These are phyloP conservation scores for Euphysa ruthae DNA, from an alignment of 30 jellyfish, hydroid and myxozoan genomes.

Conservation along the genomic window DNA sequence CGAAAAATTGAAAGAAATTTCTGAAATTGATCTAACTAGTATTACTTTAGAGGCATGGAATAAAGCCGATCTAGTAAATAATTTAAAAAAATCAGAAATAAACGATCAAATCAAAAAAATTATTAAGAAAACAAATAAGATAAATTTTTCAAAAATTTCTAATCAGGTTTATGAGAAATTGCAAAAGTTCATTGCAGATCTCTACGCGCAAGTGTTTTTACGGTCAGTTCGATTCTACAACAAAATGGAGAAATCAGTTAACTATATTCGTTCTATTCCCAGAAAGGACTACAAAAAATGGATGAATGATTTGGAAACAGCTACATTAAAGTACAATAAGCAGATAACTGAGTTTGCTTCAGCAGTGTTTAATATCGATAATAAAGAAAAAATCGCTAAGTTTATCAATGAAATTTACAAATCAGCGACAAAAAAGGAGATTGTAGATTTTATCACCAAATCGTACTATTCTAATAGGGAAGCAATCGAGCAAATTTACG, in stretches of 20 bases:
- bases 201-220: background rate
- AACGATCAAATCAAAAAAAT: slow-evolving; percentile 18
- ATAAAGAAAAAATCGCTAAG: too few species aligned
- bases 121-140: slow-evolving; percentile 36
- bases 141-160: slow-evolving; percentile 36
- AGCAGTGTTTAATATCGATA: too few species aligned
- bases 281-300: slow-evolving; percentile 64
- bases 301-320: slow-evolving; percentile 37
- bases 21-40: slow-evolving; percentile 48
- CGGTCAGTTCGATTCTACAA: background rate
- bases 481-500: too few species aligned
- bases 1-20: slow-evolving; percentile 27
- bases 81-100: slow-evolving; percentile 56
- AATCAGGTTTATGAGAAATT: background rate
- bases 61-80: slow-evolving; percentile 44
- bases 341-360: slow-evolving; percentile 1
- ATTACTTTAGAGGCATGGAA: slow-evolving; percentile 68
- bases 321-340: slow-evolving; percentile 13
- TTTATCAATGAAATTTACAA: too few species aligned
- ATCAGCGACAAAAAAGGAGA: too few species aligned
- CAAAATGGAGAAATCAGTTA: background rate
- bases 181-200: background rate
- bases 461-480: too few species aligned
- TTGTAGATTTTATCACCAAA: too few species aligned
- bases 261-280: slow-evolving; percentile 56